phyloP scores from a whole-genome alignment of 2,113 vertebrate species.

The Ophthalmolycus amberensis region DNA sequence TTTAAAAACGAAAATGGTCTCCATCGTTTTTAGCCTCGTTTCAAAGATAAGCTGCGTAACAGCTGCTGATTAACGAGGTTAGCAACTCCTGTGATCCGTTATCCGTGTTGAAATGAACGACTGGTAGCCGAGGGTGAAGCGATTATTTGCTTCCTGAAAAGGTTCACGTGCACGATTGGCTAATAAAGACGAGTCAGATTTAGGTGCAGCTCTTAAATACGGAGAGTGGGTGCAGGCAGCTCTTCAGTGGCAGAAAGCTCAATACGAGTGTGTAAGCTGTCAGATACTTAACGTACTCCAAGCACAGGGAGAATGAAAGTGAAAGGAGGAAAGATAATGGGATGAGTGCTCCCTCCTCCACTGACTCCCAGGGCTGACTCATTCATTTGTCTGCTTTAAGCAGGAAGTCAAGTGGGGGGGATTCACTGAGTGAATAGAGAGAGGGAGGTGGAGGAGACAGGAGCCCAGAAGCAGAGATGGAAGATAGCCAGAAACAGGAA shows the following conservation, averaged over 20 bases:
- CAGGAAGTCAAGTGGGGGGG: slow-evolving; percentile 54
- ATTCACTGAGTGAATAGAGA: slow-evolving; percentile 30
- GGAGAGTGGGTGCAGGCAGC: slow-evolving; percentile 10
- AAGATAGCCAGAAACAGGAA: slow-evolving; percentile 45
- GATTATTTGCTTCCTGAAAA: too few relatives aligned
- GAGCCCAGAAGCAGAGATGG: slow-evolving; percentile 21
- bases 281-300: slow-evolving; percentile 22
- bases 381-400: slow-evolving; percentile 58
- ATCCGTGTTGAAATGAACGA: too few relatives aligned
- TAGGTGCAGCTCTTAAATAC: neutral
- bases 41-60: too few relatives aligned
- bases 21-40: too few relatives aligned
- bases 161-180: too few relatives aligned
- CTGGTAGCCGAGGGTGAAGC: too few relatives aligned
- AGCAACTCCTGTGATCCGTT: too few relatives aligned
- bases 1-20: too few relatives aligned
- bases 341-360: slow-evolving; percentile 31
- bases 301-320: slow-evolving; percentile 35
- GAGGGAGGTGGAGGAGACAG: slow-evolving; percentile 21
- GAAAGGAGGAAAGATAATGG: slow-evolving; percentile 53
- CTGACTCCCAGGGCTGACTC: slow-evolving; percentile 49
- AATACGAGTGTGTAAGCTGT: slow-evolving; percentile 37
- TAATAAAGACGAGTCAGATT: too few relatives aligned
- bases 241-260: slow-evolving; percentile 29
- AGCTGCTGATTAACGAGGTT: too few relatives aligned